phyloP scores from a whole-genome alignment of 2,797 vertebrate genomes.

The Anguilla pacifica region DNA sequence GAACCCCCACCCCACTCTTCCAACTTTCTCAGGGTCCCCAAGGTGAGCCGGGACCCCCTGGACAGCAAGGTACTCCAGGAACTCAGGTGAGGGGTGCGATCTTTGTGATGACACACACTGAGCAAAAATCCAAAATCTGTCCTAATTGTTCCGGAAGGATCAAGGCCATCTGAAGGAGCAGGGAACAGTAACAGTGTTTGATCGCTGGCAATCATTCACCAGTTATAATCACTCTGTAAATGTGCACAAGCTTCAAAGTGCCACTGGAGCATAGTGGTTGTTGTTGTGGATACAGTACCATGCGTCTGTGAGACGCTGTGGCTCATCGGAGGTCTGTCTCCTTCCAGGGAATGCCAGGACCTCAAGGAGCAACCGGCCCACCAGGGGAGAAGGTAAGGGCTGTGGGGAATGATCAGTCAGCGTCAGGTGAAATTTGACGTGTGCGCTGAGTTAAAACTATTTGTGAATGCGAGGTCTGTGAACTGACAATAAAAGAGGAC shows the following conservation, averaged over 20 bases:
- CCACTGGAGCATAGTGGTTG: background rate
- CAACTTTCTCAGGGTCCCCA: slow-evolving; percentile 78
- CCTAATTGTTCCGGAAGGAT: background rate
- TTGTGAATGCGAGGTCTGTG: background rate
- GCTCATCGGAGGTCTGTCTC: slow-evolving; percentile 18
- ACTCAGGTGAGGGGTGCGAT: slow-evolving; percentile 75
- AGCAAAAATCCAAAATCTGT: background rate
- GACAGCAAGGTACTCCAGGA: slow-evolving; percentile 85
- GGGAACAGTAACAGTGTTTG: too few relatives aligned
- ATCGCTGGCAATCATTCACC: too few relatives aligned
- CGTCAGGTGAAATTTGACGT: background rate
- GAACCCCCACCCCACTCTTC: background rate
- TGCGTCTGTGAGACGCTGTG: background rate
- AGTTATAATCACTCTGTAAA: background rate
- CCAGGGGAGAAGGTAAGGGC: slow-evolving; percentile 85
- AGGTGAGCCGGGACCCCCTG: slow-evolving; percentile 89
- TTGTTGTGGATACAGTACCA: background rate
- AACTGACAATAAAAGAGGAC: background rate
- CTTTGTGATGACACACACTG: background rate
- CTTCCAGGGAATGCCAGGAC: slow-evolving; percentile 81
- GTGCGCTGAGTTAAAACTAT: background rate
- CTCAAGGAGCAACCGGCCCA: slow-evolving; percentile 83
- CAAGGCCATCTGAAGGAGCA: too few relatives aligned
- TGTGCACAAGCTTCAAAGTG: background rate
- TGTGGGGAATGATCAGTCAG: background rate